phyloP scores from a whole-genome alignment of 2,113 vertebrate species.

The Aspidoscelis tigris region DNA sequence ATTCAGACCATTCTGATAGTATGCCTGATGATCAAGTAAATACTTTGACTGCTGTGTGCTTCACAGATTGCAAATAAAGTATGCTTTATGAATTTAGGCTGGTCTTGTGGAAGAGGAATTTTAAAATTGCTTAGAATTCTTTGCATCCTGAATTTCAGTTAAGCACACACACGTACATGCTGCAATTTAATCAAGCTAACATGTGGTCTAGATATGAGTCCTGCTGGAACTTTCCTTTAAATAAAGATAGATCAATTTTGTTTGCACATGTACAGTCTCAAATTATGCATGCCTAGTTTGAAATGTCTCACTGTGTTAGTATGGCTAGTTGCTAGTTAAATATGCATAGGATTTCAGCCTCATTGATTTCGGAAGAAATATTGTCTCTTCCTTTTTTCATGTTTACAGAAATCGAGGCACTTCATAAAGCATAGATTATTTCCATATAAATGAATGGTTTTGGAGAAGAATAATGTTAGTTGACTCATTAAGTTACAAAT shows the following conservation, averaged over 20 bases:
- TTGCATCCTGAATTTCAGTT: background rate
- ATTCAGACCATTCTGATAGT: background rate
- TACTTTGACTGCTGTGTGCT: background rate
- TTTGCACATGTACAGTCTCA: background rate
- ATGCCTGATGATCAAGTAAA: background rate
- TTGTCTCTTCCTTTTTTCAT: background rate
- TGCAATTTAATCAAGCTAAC: background rate
- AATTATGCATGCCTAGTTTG: background rate
- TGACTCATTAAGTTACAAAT: background rate
- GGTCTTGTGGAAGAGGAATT: background rate
- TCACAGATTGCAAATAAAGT: background rate
- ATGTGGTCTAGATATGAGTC: background rate
- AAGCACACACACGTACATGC: background rate
- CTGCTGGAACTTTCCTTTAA: background rate
- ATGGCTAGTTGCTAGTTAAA: background rate
- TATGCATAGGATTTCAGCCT: background rate
- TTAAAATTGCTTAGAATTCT: background rate
- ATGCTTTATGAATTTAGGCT: background rate
- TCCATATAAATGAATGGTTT: rapidly evolving
- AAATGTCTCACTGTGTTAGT: background rate
- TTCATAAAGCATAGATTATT: rapidly evolving
- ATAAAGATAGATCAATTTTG: background rate
- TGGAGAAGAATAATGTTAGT: rapidly evolving
- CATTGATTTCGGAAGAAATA: background rate
- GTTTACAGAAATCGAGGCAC: rapidly evolving